Base-by-base conservation (phyloP, 2,113 vertebrate genomes). In the Cnemophilus loriae region DNA sequence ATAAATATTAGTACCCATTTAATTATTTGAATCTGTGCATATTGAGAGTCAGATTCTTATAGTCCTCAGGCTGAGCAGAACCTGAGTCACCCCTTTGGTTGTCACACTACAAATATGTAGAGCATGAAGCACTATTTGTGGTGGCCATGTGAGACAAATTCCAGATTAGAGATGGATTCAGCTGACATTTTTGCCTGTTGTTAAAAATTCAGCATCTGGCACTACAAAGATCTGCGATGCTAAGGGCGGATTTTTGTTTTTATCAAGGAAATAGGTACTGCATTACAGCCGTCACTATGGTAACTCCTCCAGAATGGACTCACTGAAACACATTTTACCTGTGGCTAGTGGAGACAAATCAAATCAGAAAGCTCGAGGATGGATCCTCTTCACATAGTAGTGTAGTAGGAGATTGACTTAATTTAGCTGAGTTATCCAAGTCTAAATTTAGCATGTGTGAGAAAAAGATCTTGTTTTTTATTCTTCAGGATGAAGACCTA, bases 141-240 rank as follows among this genome's bases (percentile, higher is more conserved):
- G 65, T 78, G 55, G 19, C 28, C 17, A 11, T 8, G 9, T 76
- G 47, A 73, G 64, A 73, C 28, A 89, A 41, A 73, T 69, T 91
- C 74, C 49, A 71, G 70, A 71, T 52, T 49, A 84, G 44, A 89
- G 39, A 39, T 1, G 42, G 28, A 75, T 75, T 64, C 77, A 78
- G 26, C 22, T 91, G 77, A 60, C 22, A 68, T 75, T 78, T 84
- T 59, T 89, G 53, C 8, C 46, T 64, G 13, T 14, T 44, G 59
- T 96, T 91, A 96, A 96, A 96, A 91, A 94, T 89, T 89, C 84
- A 95, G 30, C 84, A 94, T 65, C 53, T 35, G 91, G 28, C n/a
- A 87, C 57, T 67, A 79, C 67, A 61, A 87, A 60, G 41, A 85
- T 82, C 78, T 69, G 63, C 27, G 67, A 76, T 87, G 84, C 42